Evolutionary conservation across 2,113 vertebrate species (phyloP).

Genomic region (Oryzias celebensis): DNA sequence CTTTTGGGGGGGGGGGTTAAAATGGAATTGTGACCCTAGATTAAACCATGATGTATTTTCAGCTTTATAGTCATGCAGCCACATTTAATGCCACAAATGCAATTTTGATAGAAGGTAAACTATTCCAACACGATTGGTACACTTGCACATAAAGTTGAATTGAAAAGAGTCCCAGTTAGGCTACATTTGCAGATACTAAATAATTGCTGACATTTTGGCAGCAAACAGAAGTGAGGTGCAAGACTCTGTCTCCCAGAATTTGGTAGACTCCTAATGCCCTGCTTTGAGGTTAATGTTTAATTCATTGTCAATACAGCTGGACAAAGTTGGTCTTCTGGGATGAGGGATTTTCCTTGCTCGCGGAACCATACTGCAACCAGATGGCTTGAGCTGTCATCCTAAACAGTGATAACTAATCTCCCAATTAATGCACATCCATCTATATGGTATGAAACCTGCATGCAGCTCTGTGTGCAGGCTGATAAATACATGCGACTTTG

Average conservation of each 20-base stretch:
- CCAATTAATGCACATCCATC: slow-evolving; percentile 16
- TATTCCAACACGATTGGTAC: slow-evolving; percentile 12
- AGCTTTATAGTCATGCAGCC: neutral
- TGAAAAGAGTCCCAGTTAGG: slow-evolving; percentile 39
- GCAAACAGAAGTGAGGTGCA: slow-evolving; percentile 43
- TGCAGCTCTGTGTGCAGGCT: neutral
- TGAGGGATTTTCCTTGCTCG: slow-evolving; percentile 28
- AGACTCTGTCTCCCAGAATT: slow-evolving; percentile 26
- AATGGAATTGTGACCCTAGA: too few relatives aligned
- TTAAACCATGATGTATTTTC: too few relatives aligned
- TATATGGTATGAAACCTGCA: slow-evolving; percentile 6
- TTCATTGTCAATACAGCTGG: slow-evolving; percentile 59
- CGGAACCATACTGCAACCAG: slow-evolving; percentile 38
- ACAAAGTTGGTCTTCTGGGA: slow-evolving; percentile 52
- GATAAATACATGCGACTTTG: slow-evolving; percentile 8
- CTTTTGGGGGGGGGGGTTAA: too few relatives aligned
- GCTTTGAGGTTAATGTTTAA: slow-evolving; percentile 50
- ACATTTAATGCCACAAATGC: neutral
- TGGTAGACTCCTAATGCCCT: slow-evolving; percentile 21
- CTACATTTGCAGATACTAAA: slow-evolving; percentile 47
- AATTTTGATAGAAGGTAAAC: slow-evolving; percentile 8
- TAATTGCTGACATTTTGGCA: slow-evolving; percentile 66
- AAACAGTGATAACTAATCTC: slow-evolving; percentile 41
- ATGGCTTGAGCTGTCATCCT: slow-evolving; percentile 31
- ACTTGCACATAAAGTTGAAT: slow-evolving; percentile 24